A percentile compares a stretch with the other conserved stretches of the same genome.
These are phyloP conservation scores for Coptotermes formosanus DNA, from an alignment of 1,140 invertebrate species.

Conservation along the genomic window DNA sequence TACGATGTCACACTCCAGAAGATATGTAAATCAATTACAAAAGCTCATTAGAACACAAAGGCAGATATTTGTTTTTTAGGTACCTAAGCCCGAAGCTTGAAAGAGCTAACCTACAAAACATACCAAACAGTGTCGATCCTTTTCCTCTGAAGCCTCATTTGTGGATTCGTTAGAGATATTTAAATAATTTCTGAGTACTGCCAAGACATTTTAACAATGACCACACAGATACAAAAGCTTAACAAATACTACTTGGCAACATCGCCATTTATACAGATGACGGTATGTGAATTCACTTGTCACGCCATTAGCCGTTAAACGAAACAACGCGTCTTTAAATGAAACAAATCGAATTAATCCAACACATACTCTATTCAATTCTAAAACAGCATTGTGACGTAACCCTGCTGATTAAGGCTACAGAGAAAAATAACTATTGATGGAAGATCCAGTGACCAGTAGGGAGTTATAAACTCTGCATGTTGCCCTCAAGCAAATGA, in stretches of 20 bases:
- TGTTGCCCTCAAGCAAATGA: neutral
- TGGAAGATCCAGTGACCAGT: neutral
- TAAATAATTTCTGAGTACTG: neutral
- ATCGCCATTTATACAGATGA: neutral
- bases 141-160: no score
- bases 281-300: neutral
- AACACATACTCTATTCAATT: neutral
- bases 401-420: neutral
- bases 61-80: no score
- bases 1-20: no score
- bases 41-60: no score
- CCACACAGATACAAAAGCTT: neutral
- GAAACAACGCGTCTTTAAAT: neutral
- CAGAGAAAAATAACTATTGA: neutral
- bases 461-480: neutral
- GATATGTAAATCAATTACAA: no score
- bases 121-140: no score
- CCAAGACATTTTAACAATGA: neutral
- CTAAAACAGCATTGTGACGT: neutral
- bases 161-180: neutral
- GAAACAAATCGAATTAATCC: slow-evolving; percentile 9
- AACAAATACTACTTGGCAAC: neutral
- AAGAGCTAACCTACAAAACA: no score
- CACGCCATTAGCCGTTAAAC: neutral
- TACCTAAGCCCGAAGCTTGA: no score